Conservation (phyloP, 2,113 vertebrate species). For the Noctilio leporinus region DNA sequence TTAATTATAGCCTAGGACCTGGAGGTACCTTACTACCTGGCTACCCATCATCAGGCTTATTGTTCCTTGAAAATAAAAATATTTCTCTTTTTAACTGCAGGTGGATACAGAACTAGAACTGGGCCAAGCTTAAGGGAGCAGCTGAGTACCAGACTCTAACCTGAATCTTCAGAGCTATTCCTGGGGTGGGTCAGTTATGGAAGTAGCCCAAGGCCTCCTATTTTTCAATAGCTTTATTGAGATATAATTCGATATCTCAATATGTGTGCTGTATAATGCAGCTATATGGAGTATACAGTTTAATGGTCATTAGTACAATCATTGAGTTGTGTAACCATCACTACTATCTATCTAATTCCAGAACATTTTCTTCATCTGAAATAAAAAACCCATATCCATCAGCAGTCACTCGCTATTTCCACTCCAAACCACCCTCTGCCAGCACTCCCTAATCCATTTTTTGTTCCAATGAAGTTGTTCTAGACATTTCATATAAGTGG, state of each 20-base stretch:
- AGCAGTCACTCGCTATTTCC: background rate
- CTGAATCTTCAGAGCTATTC: background rate
- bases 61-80: background rate
- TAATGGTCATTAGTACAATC: background rate
- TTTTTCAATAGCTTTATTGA: background rate
- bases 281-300: background rate
- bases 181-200: background rate
- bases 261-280: background rate
- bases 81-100: background rate
- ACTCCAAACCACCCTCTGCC: fast-evolving
- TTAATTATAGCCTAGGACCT: background rate
- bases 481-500: background rate
- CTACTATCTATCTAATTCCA: background rate
- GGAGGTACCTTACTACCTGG: background rate
- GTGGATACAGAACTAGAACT: background rate
- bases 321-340: background rate
- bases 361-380: background rate
- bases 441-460: background rate
- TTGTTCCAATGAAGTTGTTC: background rate
- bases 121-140: background rate
- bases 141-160: background rate
- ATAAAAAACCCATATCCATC: background rate
- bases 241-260: background rate
- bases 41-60: background rate
- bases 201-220: too few relatives aligned